Evolutionary conservation across 2,113 vertebrate species (phyloP).

Genomic region (Dicrurus megarhynchus): DNA sequence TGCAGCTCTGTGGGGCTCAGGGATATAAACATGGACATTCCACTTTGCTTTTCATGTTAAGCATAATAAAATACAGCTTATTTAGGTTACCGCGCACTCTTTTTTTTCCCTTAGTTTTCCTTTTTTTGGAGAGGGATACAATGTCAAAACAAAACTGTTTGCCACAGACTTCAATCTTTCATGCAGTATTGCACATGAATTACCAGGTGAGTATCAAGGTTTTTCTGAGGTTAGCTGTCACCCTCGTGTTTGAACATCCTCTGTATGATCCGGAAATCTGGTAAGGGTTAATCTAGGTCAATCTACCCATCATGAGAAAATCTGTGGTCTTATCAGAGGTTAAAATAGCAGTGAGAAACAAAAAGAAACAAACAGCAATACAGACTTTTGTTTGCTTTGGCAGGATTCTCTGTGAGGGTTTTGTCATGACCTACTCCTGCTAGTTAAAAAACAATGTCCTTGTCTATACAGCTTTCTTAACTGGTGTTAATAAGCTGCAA

Average conservation of each 20-base stretch:
- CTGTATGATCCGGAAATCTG: background rate
- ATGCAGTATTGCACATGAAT: background rate
- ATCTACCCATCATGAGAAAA: background rate
- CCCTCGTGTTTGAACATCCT: background rate
- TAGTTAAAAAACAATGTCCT: background rate
- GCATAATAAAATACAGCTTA: slow-evolving; percentile 27
- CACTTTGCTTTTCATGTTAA: slow-evolving; percentile 22
- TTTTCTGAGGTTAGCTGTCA: background rate
- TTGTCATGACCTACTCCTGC: background rate
- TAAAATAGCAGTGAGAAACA: background rate
- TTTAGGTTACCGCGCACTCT: slow-evolving; percentile 30
- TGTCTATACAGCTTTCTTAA: background rate
- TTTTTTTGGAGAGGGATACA: background rate
- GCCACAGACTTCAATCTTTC: background rate
- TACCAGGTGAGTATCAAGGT: background rate
- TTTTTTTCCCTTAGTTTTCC: background rate
- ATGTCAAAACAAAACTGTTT: background rate
- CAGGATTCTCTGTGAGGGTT: background rate
- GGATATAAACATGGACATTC: slow-evolving; percentile 37
- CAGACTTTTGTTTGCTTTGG: background rate
- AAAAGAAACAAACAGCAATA: background rate
- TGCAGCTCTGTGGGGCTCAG: slow-evolving; percentile 23
- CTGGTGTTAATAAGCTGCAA: background rate
- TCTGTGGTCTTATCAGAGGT: background rate
- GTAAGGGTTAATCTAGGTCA: background rate